Base-by-base conservation (phyloP, 2,113 vertebrate species). In the Haplochromis vanheusdeni region DNA sequence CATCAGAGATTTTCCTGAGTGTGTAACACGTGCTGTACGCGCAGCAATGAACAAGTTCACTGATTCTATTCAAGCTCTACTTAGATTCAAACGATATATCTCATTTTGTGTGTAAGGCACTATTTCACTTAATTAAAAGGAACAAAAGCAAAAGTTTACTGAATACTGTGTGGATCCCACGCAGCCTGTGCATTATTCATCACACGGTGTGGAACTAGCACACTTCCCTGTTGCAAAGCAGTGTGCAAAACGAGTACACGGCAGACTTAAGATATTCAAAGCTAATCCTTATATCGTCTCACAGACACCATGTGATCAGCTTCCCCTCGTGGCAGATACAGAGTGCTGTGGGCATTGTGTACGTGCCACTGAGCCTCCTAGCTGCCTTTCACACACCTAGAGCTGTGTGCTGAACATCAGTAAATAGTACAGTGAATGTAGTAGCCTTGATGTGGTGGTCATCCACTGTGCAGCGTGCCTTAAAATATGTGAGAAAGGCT, bases 221-320 rank as follows among this genome's bases (percentile, higher is more conserved):
- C 28, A 40, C 79, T 84, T 85, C 83, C 87, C 86, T 82, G 83
- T 89, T 86, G 87, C 84, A 90, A 89, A 82, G 87, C 81, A 85
- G 80, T 37, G 90, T 86, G 89, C 91, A 91, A 94, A 90, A 91
- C 70, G 80, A 89, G 80, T 83, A 90, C 89, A 94, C 9, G 83
- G 84, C 47, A 85, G 70, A 86, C 73, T 79, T 81, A 70, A 87
- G 92, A 94, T 93, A 91, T 90, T 85, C 85, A 86, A 90, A 87
- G 56, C 82, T 90, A 92, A 96, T 94, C 94, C 90, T 88, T 75
- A 89, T 90, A 92, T 94, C 81, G 89, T 75, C 77, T 94, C 81
- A 90, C 79, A 94, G 94, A 91, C 73, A 28, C 83, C 84, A 82
- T 92, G 87, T 91, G 91, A 94, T 91, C 89, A 90, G 85, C 87